These are phyloP conservation scores for Druon quercuslanigerum DNA, from an alignment of 1,140 invertebrate genomes.

Conservation along the genomic window DNA sequence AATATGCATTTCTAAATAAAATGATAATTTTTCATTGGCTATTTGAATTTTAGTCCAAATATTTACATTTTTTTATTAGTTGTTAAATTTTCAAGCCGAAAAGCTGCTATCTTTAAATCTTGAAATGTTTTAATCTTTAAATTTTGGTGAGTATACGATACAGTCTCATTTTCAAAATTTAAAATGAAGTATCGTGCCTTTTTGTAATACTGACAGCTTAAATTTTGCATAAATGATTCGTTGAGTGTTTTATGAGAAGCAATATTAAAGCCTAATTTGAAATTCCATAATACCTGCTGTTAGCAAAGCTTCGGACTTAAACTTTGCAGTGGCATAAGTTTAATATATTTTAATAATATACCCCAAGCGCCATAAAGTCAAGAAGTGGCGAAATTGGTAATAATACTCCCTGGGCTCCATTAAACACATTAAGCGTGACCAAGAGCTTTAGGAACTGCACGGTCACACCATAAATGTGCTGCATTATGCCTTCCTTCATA, in stretches of 20 bases:
- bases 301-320: neutral
- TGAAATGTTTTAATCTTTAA: too few relatives aligned
- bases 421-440: conserved; percentile 59
- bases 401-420: conserved; percentile 59
- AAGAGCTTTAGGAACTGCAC: conserved; percentile 44
- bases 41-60: too few relatives aligned
- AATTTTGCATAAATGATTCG: neutral
- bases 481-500: neutral
- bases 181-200: too few relatives aligned
- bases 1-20: too few relatives aligned
- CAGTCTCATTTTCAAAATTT: too few relatives aligned
- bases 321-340: conserved; percentile 13
- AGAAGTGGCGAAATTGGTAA: conserved; percentile 58
- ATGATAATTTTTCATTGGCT: too few relatives aligned
- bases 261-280: neutral
- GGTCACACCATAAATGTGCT: conserved; percentile 10
- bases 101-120: too few relatives aligned
- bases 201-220: neutral
- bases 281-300: neutral
- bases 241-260: neutral
- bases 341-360: conserved; percentile 59
- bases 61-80: too few relatives aligned
- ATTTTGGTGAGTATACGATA: too few relatives aligned
- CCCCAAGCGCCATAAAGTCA: conserved; percentile 34
- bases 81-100: too few relatives aligned